These are phyloP conservation scores for Enteromius afrohamiltoni DNA, from an alignment of 2,797 vertebrate genomes.

Conservation along the genomic window DNA sequence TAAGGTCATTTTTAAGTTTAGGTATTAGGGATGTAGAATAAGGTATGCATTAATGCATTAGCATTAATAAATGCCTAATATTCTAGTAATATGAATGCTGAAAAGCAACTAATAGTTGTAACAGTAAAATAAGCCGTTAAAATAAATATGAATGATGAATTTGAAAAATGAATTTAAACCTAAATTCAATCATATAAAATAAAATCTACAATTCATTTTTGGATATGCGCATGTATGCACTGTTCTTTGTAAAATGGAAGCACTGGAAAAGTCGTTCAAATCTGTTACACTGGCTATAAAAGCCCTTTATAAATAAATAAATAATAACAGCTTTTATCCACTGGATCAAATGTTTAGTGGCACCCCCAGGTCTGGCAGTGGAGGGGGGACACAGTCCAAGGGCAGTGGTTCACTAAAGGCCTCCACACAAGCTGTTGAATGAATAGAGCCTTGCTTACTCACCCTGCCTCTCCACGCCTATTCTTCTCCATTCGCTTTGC, in stretches of 20 bases:
- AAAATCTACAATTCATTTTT: not conserved
- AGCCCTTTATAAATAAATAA: constrained; percentile 55
- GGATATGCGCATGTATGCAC: not conserved
- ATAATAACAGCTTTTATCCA: constrained; percentile 78
- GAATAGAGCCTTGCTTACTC: constrained; percentile 82
- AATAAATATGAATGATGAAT: too few species aligned
- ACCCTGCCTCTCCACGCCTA: constrained; percentile 83
- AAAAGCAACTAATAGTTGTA: too few species aligned
- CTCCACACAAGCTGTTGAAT: constrained; percentile 71
- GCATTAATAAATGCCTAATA: too few species aligned
- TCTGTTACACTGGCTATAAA: constrained; percentile 18
- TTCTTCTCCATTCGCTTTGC: constrained; percentile 95
- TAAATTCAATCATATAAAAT: not conserved
- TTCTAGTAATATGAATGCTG: too few species aligned
- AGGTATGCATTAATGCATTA: too few species aligned
- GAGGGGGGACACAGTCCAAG: constrained; percentile 73
- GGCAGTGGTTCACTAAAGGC: constrained; percentile 83
- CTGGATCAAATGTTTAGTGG: constrained; percentile 88
- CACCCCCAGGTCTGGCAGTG: constrained; percentile 82
- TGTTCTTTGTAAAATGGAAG: not conserved
- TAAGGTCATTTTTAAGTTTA: too few species aligned
- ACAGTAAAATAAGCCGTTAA: too few species aligned
- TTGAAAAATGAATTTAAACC: too few species aligned
- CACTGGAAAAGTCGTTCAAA: not conserved
- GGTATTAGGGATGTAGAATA: too few species aligned